Base-by-base conservation (phyloP, 2,797 vertebrate species). In the Tympanoctomys barrerae region DNA sequence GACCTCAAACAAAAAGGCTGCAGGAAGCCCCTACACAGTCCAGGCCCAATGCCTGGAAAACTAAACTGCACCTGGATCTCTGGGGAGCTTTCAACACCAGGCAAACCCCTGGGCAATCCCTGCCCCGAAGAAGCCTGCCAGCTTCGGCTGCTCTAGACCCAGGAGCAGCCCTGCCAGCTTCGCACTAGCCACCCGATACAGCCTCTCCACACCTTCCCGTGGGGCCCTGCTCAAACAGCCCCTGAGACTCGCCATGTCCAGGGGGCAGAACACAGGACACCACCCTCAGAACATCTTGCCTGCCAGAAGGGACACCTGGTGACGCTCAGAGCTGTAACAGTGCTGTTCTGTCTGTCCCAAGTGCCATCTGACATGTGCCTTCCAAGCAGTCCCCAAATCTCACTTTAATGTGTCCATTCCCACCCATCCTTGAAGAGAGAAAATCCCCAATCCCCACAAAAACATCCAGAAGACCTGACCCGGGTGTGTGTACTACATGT, bases 361-460 rank as follows among this genome's bases (percentile, higher is more conserved):
- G 46, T 13, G 13, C 31, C 52, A 28, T 19, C 59, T 19, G 21
- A 88, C 54, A 16, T 7, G 14, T 26, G 26, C 61, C 93, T 91
- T 83, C 91, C 64, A 77, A 75, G 79, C 82, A 61, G 31, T 78
- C 75, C 82, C 85, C 64, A 77, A 89, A 80, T 57, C 64, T 66
- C 77, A 95, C 61, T 84, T 85, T 79, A 84, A 91, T 80, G 42
- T 61, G 11, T 89, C 19, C 8, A 31, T 24, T 79, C 31, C 49
- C 57, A 79, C 57, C 71, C 66, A 31, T 36, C 89, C 73, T n/a
- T 21, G n/a, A 90, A 80, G 71, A 95, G 9, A 91, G 42, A 70
- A 54, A 94, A 86, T 21, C 39, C 57, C 16, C 57, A 36, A 91
- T 52, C 78, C 57, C 83, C 77, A 11, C n/a, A 57, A 49, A 85